Evolutionary conservation across 2,113 vertebrate species (phyloP), one percentile per base, ranked within the genome.

Genomic region (Xenopus tropicalis): DNA sequence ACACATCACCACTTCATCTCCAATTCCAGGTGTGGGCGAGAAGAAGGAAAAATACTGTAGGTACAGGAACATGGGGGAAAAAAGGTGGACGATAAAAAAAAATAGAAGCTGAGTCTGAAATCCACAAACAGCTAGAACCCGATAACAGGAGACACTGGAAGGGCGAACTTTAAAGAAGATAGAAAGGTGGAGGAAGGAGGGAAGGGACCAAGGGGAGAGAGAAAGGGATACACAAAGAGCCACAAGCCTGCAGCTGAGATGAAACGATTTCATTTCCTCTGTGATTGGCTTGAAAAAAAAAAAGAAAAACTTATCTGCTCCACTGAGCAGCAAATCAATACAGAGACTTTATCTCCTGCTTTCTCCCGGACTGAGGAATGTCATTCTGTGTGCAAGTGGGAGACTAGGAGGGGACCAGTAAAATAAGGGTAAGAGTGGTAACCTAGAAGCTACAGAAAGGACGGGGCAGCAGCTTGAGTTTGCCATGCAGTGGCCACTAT

Each of bases 241-340:
- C 56, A 51, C 52, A 57, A 61, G 72, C 23, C 65, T 68, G 65
- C 42, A 17, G 72, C 57, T 23, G 72, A 69, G 57, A 75, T 52
- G 46, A 74, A 69, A 69, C 66, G 9, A 54, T 75, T 69, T 69
- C 57, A 75, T 75, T 75, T 62, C 44, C 64, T 59, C 64, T 12
- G 43, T 74, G 64, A 74, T 74, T 67, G 72, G 56, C 72, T 74
- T 67, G 56, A 21, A 46, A 74, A 58, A 74, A 48, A 66, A 37
- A 37, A 37, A 37, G 29, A 65, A 73, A 66, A 73, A 59, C 24
- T 48, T 29, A 66, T 61, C 42, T 67, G 72, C 72, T 74, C 43
- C 22, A 48, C 63, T 51, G 72, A 74, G 72, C 64, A 37, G 64
- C 72, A 74, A 74, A 74, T 74, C 64, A 66, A 74, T 67, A 74